Evolutionary conservation across 1,140 invertebrate genomes (phyloP).

Genomic region (Rhagoletis zephyria): DNA sequence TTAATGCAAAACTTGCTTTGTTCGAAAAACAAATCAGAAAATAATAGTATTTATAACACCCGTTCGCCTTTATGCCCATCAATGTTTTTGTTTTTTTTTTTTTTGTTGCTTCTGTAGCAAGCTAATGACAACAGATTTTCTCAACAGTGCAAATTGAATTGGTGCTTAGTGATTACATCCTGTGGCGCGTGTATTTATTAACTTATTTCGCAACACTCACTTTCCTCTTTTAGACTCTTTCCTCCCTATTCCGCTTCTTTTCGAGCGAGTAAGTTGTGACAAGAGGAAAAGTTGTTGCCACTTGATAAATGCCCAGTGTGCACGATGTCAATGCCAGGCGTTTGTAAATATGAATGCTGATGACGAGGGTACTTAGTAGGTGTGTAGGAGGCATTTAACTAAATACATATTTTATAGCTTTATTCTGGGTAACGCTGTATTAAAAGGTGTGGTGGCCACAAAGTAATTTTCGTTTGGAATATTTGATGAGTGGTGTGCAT

Average conservation of each 20-base stretch:
- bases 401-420: slow-evolving; percentile 13
- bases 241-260: not conserved
- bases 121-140: slow-evolving; percentile 46
- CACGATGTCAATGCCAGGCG: not conserved
- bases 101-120: slow-evolving; percentile 4
- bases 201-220: not conserved
- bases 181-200: slow-evolving; percentile 32
- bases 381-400: not conserved
- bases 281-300: not conserved
- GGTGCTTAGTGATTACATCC: slow-evolving; percentile 41
- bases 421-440: not conserved
- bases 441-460: not conserved
- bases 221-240: not conserved
- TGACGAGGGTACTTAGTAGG: not conserved
- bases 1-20: not conserved
- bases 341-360: not conserved
- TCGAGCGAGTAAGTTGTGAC: not conserved
- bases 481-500: not conserved
- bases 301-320: not conserved
- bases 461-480: not conserved
- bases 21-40: not conserved
- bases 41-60: not conserved
- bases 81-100: not conserved
- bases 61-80: not conserved
- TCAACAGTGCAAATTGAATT: slow-evolving; percentile 28